Evolutionary conservation across 1,140 invertebrate genomes (phyloP).

Genomic region (Anadara kagoshimensis): DNA sequence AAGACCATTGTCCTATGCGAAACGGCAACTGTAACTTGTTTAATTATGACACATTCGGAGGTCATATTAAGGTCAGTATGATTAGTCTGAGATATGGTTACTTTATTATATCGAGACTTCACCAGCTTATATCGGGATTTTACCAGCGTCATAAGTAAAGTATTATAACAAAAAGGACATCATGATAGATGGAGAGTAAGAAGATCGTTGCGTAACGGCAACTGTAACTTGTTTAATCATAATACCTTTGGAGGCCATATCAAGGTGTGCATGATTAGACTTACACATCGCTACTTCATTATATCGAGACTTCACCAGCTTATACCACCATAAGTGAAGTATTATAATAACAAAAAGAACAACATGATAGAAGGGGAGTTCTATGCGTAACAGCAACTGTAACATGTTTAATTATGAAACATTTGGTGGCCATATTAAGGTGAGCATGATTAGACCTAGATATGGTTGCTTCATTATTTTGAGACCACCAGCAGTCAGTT

Average conservation of each 20-base stretch:
- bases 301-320: too few relatives aligned
- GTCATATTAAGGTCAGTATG: slow-evolving; percentile 48
- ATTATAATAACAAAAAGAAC: too few relatives aligned
- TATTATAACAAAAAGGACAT: too few relatives aligned
- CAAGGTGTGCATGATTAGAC: slow-evolving; percentile 42
- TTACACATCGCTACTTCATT: too few relatives aligned
- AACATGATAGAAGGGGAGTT: slow-evolving; percentile 12
- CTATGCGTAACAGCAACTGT: slow-evolving; percentile 40
- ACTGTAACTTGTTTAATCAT: slow-evolving; percentile 39
- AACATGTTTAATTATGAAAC: slow-evolving; percentile 31
- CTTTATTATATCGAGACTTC: too few relatives aligned
- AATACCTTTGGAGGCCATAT: slow-evolving; percentile 58
- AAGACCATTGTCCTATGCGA: slow-evolving; percentile 16
- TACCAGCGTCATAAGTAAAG: too few relatives aligned
- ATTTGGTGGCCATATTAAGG: slow-evolving; percentile 56
- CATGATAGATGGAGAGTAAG: slow-evolving; percentile 47
- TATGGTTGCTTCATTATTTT: too few relatives aligned
- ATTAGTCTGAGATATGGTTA: too few relatives aligned
- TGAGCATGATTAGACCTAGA: too few relatives aligned
- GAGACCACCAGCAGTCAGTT: too few relatives aligned
- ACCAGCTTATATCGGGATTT: too few relatives aligned
- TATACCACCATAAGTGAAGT: too few relatives aligned
- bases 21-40: slow-evolving; percentile 44
- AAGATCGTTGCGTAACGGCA: slow-evolving; percentile 25
- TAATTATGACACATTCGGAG: slow-evolving; percentile 52